Percentiles rank a stretch among this genome's conserved stretches.
phyloP scores from a whole-genome alignment of 2,888 invertebrate genomes.

The Drosophila merina region DNA sequence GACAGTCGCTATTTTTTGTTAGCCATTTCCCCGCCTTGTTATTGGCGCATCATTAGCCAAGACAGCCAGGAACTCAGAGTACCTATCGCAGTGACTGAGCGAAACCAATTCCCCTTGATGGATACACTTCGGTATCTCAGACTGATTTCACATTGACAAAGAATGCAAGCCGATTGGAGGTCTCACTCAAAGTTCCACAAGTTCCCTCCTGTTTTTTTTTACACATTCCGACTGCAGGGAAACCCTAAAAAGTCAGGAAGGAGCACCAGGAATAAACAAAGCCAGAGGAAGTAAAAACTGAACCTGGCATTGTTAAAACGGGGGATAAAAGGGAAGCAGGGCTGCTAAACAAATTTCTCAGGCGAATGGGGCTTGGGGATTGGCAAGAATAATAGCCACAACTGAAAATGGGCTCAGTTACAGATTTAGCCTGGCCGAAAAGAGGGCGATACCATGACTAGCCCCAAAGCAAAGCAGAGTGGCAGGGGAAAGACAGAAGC shows the following conservation, averaged over 20 bases:
- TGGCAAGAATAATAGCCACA: background rate
- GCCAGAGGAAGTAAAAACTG: background rate
- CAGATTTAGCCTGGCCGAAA: constrained; percentile 25
- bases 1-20: constrained; percentile 20
- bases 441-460: constrained; percentile 28
- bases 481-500: background rate
- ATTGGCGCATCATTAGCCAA: constrained; percentile 72
- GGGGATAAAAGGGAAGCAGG: background rate
- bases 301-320: constrained; percentile 21
- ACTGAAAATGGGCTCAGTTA: constrained; percentile 7
- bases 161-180: constrained; percentile 31
- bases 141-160: constrained; percentile 29
- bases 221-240: constrained; percentile 11
- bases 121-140: constrained; percentile 22
- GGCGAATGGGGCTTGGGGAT: constrained; percentile 11
- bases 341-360: constrained; percentile 23
- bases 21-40: constrained; percentile 31
- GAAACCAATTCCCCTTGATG: constrained; percentile 32
- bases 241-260: constrained; percentile 31
- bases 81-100: constrained; percentile 3
- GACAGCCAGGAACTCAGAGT: constrained; percentile 2
- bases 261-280: constrained; percentile 5
- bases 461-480: background rate
- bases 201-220: background rate
- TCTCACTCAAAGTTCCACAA: constrained; percentile 13